Conservation (phyloP, 1,140 invertebrate species). For the Apocrypta bakeri region DNA sequence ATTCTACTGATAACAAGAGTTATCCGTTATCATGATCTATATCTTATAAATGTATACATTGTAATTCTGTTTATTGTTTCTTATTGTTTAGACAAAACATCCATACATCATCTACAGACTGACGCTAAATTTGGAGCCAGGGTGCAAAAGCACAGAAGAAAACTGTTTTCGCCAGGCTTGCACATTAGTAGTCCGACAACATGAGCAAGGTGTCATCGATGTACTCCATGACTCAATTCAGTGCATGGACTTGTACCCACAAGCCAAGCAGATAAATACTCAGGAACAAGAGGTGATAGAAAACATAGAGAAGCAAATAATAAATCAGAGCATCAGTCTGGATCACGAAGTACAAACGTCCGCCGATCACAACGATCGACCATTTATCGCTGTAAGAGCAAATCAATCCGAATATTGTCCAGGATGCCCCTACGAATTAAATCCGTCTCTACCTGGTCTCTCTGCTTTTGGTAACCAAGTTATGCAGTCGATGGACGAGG, state of each 20-base stretch:
- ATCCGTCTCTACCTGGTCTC: conserved; percentile 66
- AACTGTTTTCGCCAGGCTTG: conserved; percentile 65
- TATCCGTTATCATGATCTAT: too few species aligned
- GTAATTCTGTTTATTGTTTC: conserved; percentile 7
- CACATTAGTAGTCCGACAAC: conserved; percentile 63
- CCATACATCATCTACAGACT: conserved; percentile 63
- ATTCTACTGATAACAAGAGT: too few species aligned
- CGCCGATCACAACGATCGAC: conserved; percentile 62
- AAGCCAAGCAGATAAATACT: conserved; percentile 34
- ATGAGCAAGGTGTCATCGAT: conserved; percentile 58
- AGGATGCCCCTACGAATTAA: conserved; percentile 70
- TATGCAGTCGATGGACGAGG: conserved; percentile 64
- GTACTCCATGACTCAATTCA: conserved; percentile 62
- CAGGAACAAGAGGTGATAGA: conserved; percentile 63
- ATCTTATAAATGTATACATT: too few species aligned
- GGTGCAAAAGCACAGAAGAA: conserved; percentile 56
- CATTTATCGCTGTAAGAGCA: conserved; percentile 66
- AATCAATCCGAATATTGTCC: conserved; percentile 64
- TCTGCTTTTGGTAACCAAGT: conserved; percentile 61
- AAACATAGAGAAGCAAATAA: conserved; percentile 61
- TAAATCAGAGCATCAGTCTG: conserved; percentile 61
- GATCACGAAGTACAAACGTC: conserved; percentile 65
- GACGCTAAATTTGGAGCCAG: conserved; percentile 62
- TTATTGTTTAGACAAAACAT: conserved; percentile 61
- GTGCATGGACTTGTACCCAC: conserved; percentile 52